These are phyloP conservation scores for Prunella himalayana DNA, from an alignment of 2,113 vertebrate genomes.

Conservation along the genomic window DNA sequence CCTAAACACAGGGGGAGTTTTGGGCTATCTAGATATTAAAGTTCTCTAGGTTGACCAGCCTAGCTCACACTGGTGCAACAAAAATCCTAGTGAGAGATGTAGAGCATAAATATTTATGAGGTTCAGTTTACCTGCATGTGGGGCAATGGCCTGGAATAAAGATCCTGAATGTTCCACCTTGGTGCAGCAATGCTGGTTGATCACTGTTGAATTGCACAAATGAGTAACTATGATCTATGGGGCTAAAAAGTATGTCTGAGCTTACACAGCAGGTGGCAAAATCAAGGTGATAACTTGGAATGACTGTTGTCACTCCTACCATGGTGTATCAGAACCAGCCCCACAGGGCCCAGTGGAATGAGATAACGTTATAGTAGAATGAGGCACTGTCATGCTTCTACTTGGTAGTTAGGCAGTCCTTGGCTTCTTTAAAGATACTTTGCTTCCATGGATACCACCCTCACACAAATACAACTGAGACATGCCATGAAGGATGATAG, in stretches of 20 bases:
- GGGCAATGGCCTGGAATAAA: background rate
- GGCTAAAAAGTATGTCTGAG: background rate
- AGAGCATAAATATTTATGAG: background rate
- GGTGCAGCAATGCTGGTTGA: background rate
- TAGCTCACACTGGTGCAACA: background rate
- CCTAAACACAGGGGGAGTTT: background rate
- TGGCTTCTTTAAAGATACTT: background rate
- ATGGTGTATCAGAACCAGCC: background rate
- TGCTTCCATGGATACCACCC: background rate
- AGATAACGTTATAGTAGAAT: background rate
- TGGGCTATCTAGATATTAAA: background rate
- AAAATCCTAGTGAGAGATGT: background rate
- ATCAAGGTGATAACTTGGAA: background rate
- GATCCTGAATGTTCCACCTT: background rate
- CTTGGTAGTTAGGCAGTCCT: background rate
- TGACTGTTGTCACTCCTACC: background rate
- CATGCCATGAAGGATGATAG: rapidly evolving
- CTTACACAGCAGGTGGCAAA: background rate
- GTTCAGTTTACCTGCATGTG: background rate
- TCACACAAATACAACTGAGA: background rate
- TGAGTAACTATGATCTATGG: background rate
- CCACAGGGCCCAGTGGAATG: background rate
- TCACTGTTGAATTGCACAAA: background rate
- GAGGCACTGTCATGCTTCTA: rapidly evolving
- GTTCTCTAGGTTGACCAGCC: background rate